These are phyloP conservation scores for Tetramorium bicarinatum DNA, from an alignment of 2,888 invertebrate species.

Conservation along the genomic window DNA sequence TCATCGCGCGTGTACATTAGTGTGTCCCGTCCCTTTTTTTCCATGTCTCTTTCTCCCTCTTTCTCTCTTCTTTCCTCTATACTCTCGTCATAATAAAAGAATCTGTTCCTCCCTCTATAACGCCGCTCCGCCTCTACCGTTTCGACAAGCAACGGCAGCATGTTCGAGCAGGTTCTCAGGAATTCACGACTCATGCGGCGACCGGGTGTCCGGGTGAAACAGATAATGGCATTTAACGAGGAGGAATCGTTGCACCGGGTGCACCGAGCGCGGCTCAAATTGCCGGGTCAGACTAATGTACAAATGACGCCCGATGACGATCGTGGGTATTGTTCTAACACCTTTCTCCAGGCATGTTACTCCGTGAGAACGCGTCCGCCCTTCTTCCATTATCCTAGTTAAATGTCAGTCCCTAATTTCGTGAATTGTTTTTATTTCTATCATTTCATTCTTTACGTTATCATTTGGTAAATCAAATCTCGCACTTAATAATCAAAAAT, in stretches of 20 bases:
- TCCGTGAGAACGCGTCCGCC: constrained; percentile 78
- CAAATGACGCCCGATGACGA: constrained; percentile 80
- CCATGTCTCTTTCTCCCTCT: constrained; percentile 45
- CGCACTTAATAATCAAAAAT: background rate
- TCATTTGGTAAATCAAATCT: background rate
- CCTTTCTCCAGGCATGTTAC: constrained; percentile 69
- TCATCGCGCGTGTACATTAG: constrained; percentile 70
- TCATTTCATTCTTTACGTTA: background rate
- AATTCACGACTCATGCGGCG: constrained; percentile 84
- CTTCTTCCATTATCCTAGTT: constrained; percentile 72
- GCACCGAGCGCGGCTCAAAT: constrained; percentile 79
- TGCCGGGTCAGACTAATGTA: constrained; percentile 83
- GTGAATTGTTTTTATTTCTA: background rate
- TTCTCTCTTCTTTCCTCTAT: constrained; percentile 51
- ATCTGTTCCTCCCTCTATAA: constrained; percentile 66
- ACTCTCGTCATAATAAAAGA: constrained; percentile 72
- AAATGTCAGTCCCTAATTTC: background rate
- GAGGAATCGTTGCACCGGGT: constrained; percentile 72
- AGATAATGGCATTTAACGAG: constrained; percentile 85
- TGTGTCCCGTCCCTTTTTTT: constrained; percentile 49
- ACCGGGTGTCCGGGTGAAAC: constrained; percentile 83
- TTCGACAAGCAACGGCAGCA: constrained; percentile 63
- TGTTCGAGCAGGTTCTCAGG: constrained; percentile 82
- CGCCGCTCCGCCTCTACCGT: constrained; percentile 69
- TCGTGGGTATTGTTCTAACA: constrained; percentile 80